phyloP scores from a whole-genome alignment of 2,888 invertebrate genomes.

The Drosophila diplacantha region DNA sequence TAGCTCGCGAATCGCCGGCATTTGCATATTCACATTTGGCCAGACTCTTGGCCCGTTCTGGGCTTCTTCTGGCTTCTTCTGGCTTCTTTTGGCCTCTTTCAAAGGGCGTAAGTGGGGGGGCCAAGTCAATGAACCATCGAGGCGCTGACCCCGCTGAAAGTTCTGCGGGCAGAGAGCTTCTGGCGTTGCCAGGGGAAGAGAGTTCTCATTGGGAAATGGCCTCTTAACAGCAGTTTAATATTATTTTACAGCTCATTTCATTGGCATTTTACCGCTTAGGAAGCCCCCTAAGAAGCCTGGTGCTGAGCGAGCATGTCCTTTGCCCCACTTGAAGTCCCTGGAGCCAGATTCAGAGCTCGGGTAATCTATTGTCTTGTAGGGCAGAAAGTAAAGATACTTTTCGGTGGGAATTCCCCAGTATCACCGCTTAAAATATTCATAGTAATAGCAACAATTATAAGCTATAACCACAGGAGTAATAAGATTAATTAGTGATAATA shows the following conservation, averaged over 20 bases:
- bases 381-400: background rate
- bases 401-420: background rate
- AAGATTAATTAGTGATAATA: too few species aligned
- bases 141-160: constrained; percentile 5
- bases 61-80: background rate
- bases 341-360: background rate
- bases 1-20: constrained; percentile 37
- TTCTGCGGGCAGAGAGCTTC: background rate
- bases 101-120: constrained; percentile 62
- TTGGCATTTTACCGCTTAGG: too few species aligned
- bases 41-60: background rate
- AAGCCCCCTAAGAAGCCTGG: too few species aligned
- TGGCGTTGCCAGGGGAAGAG: constrained; percentile 1
- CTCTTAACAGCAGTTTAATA: accelerated
- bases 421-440: too few species aligned
- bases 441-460: too few species aligned
- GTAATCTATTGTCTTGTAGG: too few species aligned
- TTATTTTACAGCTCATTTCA: background rate
- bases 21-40: constrained; percentile 58
- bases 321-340: background rate
- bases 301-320: too few species aligned
- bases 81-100: constrained; percentile 7
- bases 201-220: background rate
- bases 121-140: constrained; percentile 54
- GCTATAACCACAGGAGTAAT: background rate